These are phyloP conservation scores for Propithecus perrieri DNA, from an alignment of 2,797 vertebrate species.

Conservation along the genomic window DNA sequence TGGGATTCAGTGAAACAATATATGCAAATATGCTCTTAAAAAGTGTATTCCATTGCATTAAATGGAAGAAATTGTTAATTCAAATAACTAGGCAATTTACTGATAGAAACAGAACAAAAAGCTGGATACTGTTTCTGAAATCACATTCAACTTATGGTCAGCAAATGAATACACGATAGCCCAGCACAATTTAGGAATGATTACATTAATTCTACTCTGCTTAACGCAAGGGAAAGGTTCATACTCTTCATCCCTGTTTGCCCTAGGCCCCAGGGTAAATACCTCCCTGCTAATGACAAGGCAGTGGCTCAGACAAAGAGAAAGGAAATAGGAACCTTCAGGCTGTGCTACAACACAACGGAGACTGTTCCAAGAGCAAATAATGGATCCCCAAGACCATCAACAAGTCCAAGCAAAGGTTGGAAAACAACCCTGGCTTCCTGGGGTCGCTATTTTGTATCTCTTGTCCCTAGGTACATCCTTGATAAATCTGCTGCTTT, in stretches of 20 bases:
- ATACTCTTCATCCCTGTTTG: not conserved
- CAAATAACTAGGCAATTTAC: conserved; percentile 23
- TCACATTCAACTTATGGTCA: conserved; percentile 13
- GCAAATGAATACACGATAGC: conserved; percentile 42
- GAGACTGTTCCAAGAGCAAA: not conserved
- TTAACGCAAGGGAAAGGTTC: conserved; percentile 19
- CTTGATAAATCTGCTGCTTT: not conserved
- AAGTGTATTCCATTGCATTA: not conserved
- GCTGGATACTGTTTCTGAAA: not conserved
- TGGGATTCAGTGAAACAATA: not conserved
- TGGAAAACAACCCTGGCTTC: not conserved
- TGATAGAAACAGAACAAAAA: conserved; percentile 26
- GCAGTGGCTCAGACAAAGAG: conserved; percentile 5
- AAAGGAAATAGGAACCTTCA: not conserved
- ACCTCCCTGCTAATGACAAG: not conserved
- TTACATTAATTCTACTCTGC: conserved; percentile 16
- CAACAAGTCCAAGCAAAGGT: not conserved
- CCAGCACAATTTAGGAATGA: conserved; percentile 30
- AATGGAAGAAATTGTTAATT: conserved; percentile 38
- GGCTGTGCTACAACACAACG: not conserved
- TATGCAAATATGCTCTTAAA: not conserved
- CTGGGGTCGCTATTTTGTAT: not conserved
- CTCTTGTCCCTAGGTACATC: not conserved
- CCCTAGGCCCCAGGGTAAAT: not conserved
- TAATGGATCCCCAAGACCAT: not conserved